Evolutionary conservation across 2,797 vertebrate species (phyloP), one percentile per base, ranked within the genome.

Genomic region (Delichon dasypus): DNA sequence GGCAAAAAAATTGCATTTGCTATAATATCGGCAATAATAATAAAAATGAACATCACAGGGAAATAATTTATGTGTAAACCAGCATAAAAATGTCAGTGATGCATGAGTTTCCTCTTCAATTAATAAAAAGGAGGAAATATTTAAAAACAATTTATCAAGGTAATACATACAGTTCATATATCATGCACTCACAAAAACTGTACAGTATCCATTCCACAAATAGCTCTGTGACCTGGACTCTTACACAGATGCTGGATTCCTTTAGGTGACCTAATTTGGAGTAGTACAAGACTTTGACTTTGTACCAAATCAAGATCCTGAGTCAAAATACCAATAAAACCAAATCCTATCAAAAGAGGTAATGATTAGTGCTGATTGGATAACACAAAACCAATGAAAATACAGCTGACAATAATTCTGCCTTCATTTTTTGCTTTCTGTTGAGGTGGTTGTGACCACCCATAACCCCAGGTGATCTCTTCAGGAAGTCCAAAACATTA

Each of bases 81-180:
- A 97, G 98, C 98, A 97, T 94, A 97, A 97, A 98, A 98, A 97
- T 99, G 99, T 98, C 99, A 99, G 98, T 99, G 99, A 99, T 99
- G 97, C 99, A 99, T 99, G 98, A 98, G 98, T 98, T 98, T 98
- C 98, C 98, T 98, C 98, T 98, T 98, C 98, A 98, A 98, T 99
- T 99, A 99, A 99, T 99, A 99, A 99, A 99, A 98, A 98, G 98
- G 98, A 99, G 98, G 98, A 99, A 98, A 99, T 99, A 98, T 98
- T 98, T 98, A 98, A 98, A 99, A 99, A 99, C 98, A 98, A 99
- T 99, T 99, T 98, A 99, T 99, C 98, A 99, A 98, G 90, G 93
- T 98, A 98, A 98, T 98, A 98, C 98, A 98, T 98, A 98, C 98
- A 98, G 98, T 97, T 98, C 98, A 99, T 99, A 98, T 96, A 99